Evolutionary conservation across 2,888 invertebrate genomes (phyloP), one percentile per base, ranked within the genome.

Genomic region (Drosophila lacicola): DNA sequence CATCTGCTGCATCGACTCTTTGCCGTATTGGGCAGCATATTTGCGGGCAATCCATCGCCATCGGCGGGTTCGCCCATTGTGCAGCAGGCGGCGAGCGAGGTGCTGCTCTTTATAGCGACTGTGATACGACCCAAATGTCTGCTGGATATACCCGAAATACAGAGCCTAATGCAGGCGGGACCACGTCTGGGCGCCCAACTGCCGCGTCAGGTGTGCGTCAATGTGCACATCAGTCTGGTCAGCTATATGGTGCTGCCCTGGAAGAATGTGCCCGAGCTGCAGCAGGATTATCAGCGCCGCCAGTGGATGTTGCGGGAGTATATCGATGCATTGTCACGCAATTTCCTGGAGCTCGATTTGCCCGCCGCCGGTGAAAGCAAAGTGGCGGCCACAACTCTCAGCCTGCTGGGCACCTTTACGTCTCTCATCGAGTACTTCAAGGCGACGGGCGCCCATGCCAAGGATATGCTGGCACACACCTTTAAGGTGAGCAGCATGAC

Each of bases 241-340:
- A 92, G 92, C 79, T 92, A 91, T 64, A 85, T 92, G 73, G 89
- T 92, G 21, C 74, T 93, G 65, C 92, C 92, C 4, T 93, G 92
- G 92, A 89, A 90, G 65, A 79, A 90, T 68, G 83, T 91, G 11
- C 77, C 85, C 11, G 91, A 91, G 25, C 90, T 85, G 55, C 91
- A 92, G 37, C 92, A 92, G 75, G 91, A 92, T 37, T 92, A 90
- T 73, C 85, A 86, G 14, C 85, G 91, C 1, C 90, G 93, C 3
- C 87, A 86, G 42, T 80, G 87, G 69, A 79, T 91, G 65, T 66
- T 92, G 10, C 90, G 90, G 14, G 91, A 92, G 58, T 93, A 92
- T 55, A 84, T 92, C n/a, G 82, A 85, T 65, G 90, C 89, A 56
- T 67, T 92, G 45, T 85, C 91, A 1, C 84, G 90, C 39, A 90